Conservation (phyloP, 2,888 invertebrate species). For the Rhingia campestris region DNA sequence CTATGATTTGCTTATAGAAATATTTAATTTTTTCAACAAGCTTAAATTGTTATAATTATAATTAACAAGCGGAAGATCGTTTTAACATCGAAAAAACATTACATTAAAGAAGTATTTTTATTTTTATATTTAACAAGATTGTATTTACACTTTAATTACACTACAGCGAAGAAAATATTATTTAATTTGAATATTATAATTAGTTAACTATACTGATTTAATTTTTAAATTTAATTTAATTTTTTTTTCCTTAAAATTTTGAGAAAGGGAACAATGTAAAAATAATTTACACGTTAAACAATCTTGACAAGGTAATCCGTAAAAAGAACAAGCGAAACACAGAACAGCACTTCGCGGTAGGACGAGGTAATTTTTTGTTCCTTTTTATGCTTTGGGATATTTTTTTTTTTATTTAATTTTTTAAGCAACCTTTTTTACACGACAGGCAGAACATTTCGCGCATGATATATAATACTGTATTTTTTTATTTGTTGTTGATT, state of each 20-base stretch:
- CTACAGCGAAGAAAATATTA: conserved; percentile 25
- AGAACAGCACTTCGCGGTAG: conserved; percentile 30
- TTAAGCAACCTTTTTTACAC: conserved; percentile 55
- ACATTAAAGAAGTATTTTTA: conserved; percentile 32
- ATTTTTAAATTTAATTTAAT: conserved; percentile 22
- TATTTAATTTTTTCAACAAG: conserved; percentile 33
- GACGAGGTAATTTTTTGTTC: conserved; percentile 15
- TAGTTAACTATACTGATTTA: neutral
- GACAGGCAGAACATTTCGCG: conserved; percentile 64
- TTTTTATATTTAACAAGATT: conserved; percentile 38
- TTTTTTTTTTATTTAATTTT: conserved; percentile 32
- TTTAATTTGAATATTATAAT: conserved; percentile 5
- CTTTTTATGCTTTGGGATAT: conserved; percentile 29
- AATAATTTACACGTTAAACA: conserved; percentile 46
- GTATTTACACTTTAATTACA: conserved; percentile 21
- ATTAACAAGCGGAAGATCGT: conserved; percentile 70
- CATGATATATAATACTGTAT: conserved; percentile 63
- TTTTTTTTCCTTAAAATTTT: conserved; percentile 17
- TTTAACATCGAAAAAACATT: conserved; percentile 60
- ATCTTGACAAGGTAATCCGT: conserved; percentile 40
- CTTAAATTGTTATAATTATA: conserved; percentile 10
- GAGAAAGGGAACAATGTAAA: conserved; percentile 28
- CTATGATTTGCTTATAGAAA: conserved; percentile 25
- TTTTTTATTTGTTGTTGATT: conserved; percentile 49
- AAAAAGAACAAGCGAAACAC: conserved; percentile 29